These are phyloP conservation scores for Danio tinwini DNA, from an alignment of 2,797 vertebrate genomes.

Conservation along the genomic window DNA sequence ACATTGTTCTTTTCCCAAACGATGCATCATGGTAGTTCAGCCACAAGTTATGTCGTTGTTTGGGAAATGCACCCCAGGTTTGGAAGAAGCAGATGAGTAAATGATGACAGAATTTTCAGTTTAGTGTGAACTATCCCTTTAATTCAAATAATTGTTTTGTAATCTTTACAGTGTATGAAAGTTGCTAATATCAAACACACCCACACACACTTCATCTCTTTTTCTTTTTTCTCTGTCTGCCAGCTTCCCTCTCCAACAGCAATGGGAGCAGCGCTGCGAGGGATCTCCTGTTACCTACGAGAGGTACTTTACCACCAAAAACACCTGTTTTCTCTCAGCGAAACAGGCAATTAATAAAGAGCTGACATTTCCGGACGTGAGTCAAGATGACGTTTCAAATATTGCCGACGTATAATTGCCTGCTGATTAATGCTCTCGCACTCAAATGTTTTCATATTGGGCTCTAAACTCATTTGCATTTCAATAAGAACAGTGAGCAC, in stretches of 20 bases:
- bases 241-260: constrained; percentile 87
- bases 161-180: background rate
- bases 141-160: no score
- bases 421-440: constrained; percentile 49
- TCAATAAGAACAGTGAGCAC: constrained; percentile 44
- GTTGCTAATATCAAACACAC: background rate
- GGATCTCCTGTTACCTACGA: constrained; percentile 89
- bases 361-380: constrained; percentile 46
- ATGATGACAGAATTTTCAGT: no score
- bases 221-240: constrained; percentile 14
- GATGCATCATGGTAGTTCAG: no score
- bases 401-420: constrained; percentile 49
- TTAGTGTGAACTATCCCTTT: no score
- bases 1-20: no score
- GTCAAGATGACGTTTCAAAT: constrained; percentile 45
- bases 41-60: no score
- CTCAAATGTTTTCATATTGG: constrained; percentile 29
- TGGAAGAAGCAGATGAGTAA: no score
- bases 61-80: no score
- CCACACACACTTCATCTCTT: constrained; percentile 1
- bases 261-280: constrained; percentile 85
- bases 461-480: constrained; percentile 53
- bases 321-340: constrained; percentile 7
- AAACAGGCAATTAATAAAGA: constrained; percentile 29
- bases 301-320: constrained; percentile 74